Evolutionary conservation across 2,888 invertebrate species (phyloP), one percentile per base, ranked within the genome.

Genomic region (Papilio protenor): DNA sequence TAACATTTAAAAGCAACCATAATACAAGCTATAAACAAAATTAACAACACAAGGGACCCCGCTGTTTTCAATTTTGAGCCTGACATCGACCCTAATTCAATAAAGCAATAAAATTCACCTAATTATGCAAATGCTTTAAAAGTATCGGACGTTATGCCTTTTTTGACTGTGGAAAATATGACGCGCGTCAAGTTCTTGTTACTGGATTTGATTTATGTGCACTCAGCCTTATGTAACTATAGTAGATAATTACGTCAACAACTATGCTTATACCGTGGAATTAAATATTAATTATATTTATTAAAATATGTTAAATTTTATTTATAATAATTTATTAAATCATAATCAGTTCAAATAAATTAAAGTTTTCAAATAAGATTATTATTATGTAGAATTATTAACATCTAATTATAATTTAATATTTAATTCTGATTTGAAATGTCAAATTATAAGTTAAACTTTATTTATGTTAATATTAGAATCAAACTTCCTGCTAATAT

Each of bases 91-190:
- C 93, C 91, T 94, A 94, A 94, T 94, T 94, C 94, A 94, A 94
- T 94, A 94, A 94, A 94, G 94, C 93, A 90, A 94, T 94, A 94
- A 94, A 94, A 94, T 94, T 93, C 94, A 94, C 94, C 94, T 94
- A 94, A 94, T 94, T 94, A 94, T 94, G 94, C 93, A 94, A 94
- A 94, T 94, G 93, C 89, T 82, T 90, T 90, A 90, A 89, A 92
- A 93, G 92, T 92, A 91, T 92, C 90, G 88, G 86, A 84, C 86
- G 90, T 91, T 91, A 91, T 90, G 88, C 89, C 87, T 91, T 92
- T 92, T 91, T 89, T 85, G 87, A 86, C 85, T 88, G 82, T 87
- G 87, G 91, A 92, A 90, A 90, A 91, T 92, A 92, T 92, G 90
- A 92, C 88, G 87, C 87, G 86, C 87, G 87, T 92, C 91, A 91